Base-by-base conservation (phyloP, 2,113 vertebrate genomes). In the Anguilla japonica region DNA sequence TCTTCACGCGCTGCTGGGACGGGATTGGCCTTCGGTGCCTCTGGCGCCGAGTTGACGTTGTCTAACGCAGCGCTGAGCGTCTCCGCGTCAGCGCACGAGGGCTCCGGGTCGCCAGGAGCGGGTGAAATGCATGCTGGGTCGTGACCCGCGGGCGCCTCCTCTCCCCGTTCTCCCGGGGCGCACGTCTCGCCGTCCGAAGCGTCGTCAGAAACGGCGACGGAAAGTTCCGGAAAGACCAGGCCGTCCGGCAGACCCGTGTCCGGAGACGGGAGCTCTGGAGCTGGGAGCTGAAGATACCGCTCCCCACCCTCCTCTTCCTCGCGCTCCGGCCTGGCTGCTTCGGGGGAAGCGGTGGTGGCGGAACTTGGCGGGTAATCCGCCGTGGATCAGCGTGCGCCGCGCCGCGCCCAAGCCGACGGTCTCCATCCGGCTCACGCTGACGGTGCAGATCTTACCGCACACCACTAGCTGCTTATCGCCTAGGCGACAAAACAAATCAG, bases 391-490 rank as follows among this genome's bases (percentile, higher is more conserved):
- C 18, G 87, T 43, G 0, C 87, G 39, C 18, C 67, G 84, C n/a
- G 84, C 88, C 85, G 94, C 87, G 84, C 85, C 81, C 85, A 94
- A 87, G 84, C 85, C 82, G 84, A 94, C 91, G 83, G 93, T 93
- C 89, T 95, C 91, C 6, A 95, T 93, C n/a, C 95, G 90, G 86
- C 95, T 96, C 71, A 96, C 94, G 82, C 95, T 96, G 39, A 96
- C 95, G 34, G 95, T 94, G 90, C 95, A 96, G 92, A 95, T 94
- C 90, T 96, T 95, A 86, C 92, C 92, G 90, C 94, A 95, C 78
- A 93, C 87, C 91, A 92, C 94, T 39, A n/a, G 41, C 84, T 85
- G 83, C 46, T 79, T 83, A 20, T 85, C 84, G 43, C 84, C 87
- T 88, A 46, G 22, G 84, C 26, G 87, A 88, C 83, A 84, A 41